Percentiles rank a stretch among this genome's conserved stretches.
Conservation (phyloP, 2,888 invertebrate genomes). For the Smittia sp. region DNA sequence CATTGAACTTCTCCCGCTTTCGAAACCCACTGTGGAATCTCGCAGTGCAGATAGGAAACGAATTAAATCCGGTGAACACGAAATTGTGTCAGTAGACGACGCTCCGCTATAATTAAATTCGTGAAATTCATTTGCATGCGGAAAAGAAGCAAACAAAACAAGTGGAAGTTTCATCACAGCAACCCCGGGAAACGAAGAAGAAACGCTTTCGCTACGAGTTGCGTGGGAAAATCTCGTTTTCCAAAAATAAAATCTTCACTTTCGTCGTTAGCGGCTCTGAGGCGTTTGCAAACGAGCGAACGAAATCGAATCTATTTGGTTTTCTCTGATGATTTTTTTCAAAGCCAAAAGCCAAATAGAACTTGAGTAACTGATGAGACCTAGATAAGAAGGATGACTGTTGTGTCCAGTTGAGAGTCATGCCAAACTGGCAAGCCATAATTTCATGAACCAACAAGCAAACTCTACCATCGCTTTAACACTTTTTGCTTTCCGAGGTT, state of each 20-base stretch:
- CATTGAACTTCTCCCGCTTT: not conserved
- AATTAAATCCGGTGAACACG: not conserved
- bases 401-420: no score
- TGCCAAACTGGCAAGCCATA: no score
- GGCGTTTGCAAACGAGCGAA: no score
- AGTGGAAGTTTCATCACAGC: not conserved
- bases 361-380: no score
- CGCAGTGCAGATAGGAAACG: not conserved
- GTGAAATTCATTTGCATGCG: not conserved
- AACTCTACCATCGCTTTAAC: no score
- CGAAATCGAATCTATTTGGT: no score
- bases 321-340: no score
- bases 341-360: no score
- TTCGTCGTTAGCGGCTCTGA: not conserved
- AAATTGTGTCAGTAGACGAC: conserved; percentile 5
- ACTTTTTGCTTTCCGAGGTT: no score
- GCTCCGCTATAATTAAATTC: not conserved
- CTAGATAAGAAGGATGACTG: no score
- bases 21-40: not conserved
- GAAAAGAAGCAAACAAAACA: not conserved
- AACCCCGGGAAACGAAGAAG: not conserved
- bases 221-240: conserved; percentile 23
- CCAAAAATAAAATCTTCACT: not conserved
- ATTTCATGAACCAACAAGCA: no score
- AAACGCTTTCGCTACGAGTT: not conserved